Conservation (phyloP, 2,113 vertebrate genomes). For the Petrocephalus zakoni region DNA sequence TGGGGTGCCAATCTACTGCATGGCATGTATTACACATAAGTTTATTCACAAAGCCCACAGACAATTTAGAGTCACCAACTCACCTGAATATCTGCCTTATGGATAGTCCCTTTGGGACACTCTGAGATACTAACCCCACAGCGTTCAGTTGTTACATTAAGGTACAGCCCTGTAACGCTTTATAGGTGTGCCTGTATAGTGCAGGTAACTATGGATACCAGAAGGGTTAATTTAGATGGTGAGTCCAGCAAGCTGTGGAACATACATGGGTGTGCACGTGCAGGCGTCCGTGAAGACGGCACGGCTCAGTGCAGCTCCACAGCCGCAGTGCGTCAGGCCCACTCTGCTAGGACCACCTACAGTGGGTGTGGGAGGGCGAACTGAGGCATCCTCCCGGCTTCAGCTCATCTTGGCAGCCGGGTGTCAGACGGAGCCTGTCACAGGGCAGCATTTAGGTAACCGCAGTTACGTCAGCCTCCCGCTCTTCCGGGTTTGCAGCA, state of each 20-base stretch:
- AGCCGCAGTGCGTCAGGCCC: slow-evolving; percentile 10
- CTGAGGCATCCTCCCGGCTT: not conserved
- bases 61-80: not conserved
- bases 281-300: slow-evolving; percentile 3
- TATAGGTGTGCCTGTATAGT: not conserved
- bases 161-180: not conserved
- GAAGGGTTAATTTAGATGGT: not conserved
- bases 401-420: slow-evolving; percentile 7
- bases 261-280: not conserved
- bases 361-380: slow-evolving; percentile 7
- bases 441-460: not conserved
- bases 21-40: not conserved
- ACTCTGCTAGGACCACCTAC: slow-evolving; percentile 19
- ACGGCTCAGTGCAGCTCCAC: not conserved
- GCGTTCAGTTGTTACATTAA: not conserved
- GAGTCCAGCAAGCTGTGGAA: not conserved
- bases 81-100: not conserved
- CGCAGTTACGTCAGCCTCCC: slow-evolving; percentile 1
- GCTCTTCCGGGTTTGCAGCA: not conserved
- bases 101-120: not conserved
- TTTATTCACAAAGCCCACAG: not conserved
- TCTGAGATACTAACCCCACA: not conserved
- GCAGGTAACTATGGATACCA: not conserved
- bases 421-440: not conserved
- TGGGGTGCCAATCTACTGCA: not conserved